Evolutionary conservation across 2,113 vertebrate genomes (phyloP).

Genomic region (Odontesthes bonariensis): DNA sequence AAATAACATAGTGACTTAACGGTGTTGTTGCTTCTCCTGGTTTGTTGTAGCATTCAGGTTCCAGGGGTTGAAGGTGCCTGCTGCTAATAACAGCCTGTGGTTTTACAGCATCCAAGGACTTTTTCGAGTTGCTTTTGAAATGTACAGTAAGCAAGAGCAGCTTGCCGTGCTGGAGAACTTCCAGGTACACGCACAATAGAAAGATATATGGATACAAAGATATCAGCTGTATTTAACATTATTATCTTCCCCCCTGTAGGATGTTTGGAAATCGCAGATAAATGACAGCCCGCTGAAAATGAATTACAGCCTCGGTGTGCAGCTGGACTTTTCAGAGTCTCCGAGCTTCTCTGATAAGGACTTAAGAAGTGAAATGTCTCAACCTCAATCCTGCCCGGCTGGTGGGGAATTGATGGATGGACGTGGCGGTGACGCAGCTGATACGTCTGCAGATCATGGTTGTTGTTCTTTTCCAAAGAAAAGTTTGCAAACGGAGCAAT

Average conservation of each 20-base stretch:
- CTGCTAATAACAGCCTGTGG: slow-evolving; percentile 83
- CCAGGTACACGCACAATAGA: slow-evolving; percentile 73
- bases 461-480: slow-evolving; percentile 70
- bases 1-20: not conserved
- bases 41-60: slow-evolving; percentile 80
- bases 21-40: not conserved
- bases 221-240: not conserved
- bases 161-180: slow-evolving; percentile 82
- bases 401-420: not conserved
- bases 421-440: slow-evolving; percentile 4
- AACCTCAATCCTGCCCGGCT: not conserved
- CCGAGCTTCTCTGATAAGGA: slow-evolving; percentile 9
- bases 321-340: slow-evolving; percentile 51
- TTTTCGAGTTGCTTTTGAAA: slow-evolving; percentile 86
- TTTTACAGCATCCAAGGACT: slow-evolving; percentile 87
- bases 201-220: no score
- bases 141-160: slow-evolving; percentile 84
- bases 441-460: slow-evolving; percentile 78
- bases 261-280: slow-evolving; percentile 84
- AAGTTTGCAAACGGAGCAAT: slow-evolving; percentile 20
- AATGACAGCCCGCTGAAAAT: slow-evolving; percentile 75
- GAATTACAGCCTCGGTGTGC: slow-evolving; percentile 74
- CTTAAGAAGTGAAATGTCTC: slow-evolving; percentile 1
- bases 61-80: slow-evolving; percentile 80
- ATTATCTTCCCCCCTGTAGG: slow-evolving; percentile 64